A percentile compares a stretch with the other conserved stretches of the same genome.
These are phyloP conservation scores for Labeo rohita DNA, from an alignment of 2,113 vertebrate genomes.

Conservation along the genomic window DNA sequence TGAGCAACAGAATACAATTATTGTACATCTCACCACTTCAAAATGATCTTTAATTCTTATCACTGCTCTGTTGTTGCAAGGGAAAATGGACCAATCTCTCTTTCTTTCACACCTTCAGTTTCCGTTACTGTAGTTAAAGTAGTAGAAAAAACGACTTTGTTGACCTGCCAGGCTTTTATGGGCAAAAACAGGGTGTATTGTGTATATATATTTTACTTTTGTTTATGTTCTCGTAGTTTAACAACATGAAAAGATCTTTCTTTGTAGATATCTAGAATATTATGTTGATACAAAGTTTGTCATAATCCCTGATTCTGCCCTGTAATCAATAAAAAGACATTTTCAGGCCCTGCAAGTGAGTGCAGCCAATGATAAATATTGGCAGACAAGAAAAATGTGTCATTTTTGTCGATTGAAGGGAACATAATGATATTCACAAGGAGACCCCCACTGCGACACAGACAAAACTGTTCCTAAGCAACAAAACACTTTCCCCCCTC, in stretches of 20 bases:
- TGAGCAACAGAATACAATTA: conserved; percentile 5
- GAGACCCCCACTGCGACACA: conserved; percentile 68
- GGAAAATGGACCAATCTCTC: not conserved
- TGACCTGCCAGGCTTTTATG: not conserved
- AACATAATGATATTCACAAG: conserved; percentile 77
- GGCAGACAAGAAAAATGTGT: conserved; percentile 69
- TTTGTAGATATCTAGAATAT: conserved; percentile 43
- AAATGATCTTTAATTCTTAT: not conserved
- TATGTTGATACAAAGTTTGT: conserved; percentile 49
- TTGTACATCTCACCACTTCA: not conserved
- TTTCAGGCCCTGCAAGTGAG: conserved; percentile 57
- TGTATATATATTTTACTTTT: conserved; percentile 29
- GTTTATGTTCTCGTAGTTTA: conserved; percentile 3
- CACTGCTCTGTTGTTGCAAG: not conserved
- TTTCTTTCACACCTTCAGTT: conserved; percentile 3
- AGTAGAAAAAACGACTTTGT: conserved; percentile 1
- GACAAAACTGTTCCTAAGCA: conserved; percentile 79
- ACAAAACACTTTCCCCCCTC: conserved; percentile 72
- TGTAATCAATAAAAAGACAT: conserved; percentile 72
- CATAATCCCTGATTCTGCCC: conserved; percentile 49
- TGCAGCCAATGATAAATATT: conserved; percentile 71
- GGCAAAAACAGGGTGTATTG: not conserved
- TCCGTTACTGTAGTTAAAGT: not conserved
- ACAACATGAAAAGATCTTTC: not conserved
- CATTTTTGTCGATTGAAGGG: conserved; percentile 66